These are phyloP conservation scores for Hoplostethus atlanticus DNA, from an alignment of 2,797 vertebrate species.

Conservation along the genomic window DNA sequence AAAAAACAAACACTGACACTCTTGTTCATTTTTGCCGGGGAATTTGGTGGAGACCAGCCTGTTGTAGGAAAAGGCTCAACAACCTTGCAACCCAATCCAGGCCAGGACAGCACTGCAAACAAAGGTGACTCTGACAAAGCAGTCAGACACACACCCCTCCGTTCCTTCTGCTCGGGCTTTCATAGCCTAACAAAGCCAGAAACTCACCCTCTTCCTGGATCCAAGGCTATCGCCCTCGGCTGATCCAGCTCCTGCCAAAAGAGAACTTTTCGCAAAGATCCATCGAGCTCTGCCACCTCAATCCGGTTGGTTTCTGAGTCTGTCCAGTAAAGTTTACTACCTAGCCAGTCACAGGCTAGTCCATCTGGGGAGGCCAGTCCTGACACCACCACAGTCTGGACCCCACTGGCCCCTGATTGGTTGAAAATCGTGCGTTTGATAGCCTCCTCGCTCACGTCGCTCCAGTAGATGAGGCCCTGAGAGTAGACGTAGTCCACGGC, in stretches of 20 bases:
- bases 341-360: conserved; percentile 97
- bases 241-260: conserved; percentile 99
- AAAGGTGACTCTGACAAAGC: conserved; percentile 46
- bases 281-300: conserved; percentile 95
- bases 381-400: conserved; percentile 90
- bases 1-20: conserved; percentile 21
- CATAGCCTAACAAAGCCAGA: conserved; percentile 36
- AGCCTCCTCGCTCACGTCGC: conserved; percentile 97
- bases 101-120: conserved; percentile 11
- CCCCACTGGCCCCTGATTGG: conserved; percentile 79
- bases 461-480: conserved; percentile 94
- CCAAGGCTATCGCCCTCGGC: conserved; percentile 95
- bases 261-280: conserved; percentile 92
- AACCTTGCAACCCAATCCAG: conserved; percentile 42
- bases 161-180: conserved; percentile 2
- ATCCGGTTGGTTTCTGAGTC: conserved; percentile 98
- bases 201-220: conserved; percentile 95
- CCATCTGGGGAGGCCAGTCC: conserved; percentile 95
- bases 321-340: conserved; percentile 96
- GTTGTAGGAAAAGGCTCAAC: conserved; percentile 10
- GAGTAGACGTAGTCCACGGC: conserved; percentile 95
- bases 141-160: conserved; percentile 19
- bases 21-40: conserved; percentile 39
- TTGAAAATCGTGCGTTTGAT: conserved; percentile 94
- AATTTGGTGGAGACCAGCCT: background rate